Evolutionary conservation across 2,888 invertebrate genomes (phyloP), one percentile per base, ranked within the genome.

Genomic region (Reticulitermes lucifugus): DNA sequence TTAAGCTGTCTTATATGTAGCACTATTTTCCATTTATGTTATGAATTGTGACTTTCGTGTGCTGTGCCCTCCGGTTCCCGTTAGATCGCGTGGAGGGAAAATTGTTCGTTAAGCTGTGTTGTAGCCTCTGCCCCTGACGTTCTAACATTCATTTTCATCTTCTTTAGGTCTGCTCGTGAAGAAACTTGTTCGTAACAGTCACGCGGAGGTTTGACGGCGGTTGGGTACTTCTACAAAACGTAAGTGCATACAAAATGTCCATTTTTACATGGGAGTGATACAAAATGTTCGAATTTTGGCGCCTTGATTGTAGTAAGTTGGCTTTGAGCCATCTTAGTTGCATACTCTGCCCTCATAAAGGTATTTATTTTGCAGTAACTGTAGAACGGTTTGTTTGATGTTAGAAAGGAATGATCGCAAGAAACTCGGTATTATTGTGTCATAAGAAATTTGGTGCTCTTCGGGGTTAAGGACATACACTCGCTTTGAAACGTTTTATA

Each of bases 41-140:
- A 51, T 46, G 43, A 77, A 77, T 77, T 51, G 21, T 25, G 21
- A 77, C 35, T 77, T 51, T 51, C 77, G 51, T 77, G 77, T 77
- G 77, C 22, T 43, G 51, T 51, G 22, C n/a, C 51, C 25, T 77
- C 10, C 77, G 10, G 77, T 41, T 6, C 35, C 51, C 22, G n/a
- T n/a, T 77, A n/a, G 21, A 77, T 77, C 41, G 35, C 77, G 41
- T 77, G 77, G 77, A 77, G 77, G 77, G 77, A 77, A 77, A 35
- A 4, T 46, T n/a, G 77, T 46, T 77, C 51, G 77, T 77, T 77
- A 2, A n/a, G 1, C 65, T 65, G 46, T 75, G 43, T 51, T 77
- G 43, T 51, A n/a, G 43, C n/a, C n/a, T 77, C 41, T 77, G 22
- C 5, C 41, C n/a, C 10, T 46, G 77, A 9, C 77, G 6, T 77